Base-by-base conservation (phyloP, 35 echinoderm and acorn worm genomes). In the Heliocidaris erythrogramma region DNA sequence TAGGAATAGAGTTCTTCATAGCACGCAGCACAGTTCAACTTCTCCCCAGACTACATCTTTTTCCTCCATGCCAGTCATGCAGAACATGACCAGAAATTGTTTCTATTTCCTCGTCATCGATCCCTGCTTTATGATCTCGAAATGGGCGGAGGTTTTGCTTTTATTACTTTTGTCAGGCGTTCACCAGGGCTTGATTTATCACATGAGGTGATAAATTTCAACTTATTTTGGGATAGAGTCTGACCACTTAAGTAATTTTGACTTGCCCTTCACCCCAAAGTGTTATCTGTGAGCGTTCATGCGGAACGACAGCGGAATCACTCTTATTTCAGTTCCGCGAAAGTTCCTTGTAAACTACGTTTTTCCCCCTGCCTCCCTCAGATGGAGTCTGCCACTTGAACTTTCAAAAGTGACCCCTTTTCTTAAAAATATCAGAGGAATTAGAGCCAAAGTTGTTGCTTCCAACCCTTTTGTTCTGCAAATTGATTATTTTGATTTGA, bases 11-110 rank as follows among this genome's bases (percentile, higher is more conserved):
- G 65, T 78, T 18, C 65, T 78, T n/a, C 65, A 17, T 78, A 78
- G 17, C 65, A 78, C 65, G 7, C 65, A 27, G 7, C 21, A 78
- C n/a, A 78, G 21, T 42, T 42, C 35, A 3, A 42, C 35, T 42
- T 18, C 65, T 78, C 65, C 29, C 91, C 16, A 2, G 91, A 92
- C 91, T n/a, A 32, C 47, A 13, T 30, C 47, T 48, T 52, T 50
- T 92, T 59, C 91, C 91, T 59, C 47, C 14, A 2, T 59, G 14
- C 47, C 47, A 92, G 49, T 92, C 91, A 92, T 92, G 91, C 91
- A 92, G 91, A 92, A 92, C 91, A 92, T 92, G 31, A 48, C 48
- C 48, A 92, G 91, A 92, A 92, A 92, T 92, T 49, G 49, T 52
- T 30, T 49, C 50, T 48, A 92, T 92, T 92, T 92, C 91, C 91